phyloP scores from a whole-genome alignment of 2,113 vertebrate species.

The Cavia aperea region DNA sequence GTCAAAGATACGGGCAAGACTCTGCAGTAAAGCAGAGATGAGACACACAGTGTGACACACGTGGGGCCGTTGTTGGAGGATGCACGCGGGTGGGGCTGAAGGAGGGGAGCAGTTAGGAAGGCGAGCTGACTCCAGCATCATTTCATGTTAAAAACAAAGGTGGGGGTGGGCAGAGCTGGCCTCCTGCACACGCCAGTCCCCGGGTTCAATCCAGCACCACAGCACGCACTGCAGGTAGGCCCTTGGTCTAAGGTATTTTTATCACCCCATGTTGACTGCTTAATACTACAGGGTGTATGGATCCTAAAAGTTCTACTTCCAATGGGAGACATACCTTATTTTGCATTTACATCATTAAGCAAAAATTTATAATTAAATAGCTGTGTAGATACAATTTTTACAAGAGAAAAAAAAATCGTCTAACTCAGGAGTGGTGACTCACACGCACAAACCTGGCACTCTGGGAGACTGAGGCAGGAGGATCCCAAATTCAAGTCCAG shows the following conservation, averaged over 20 bases:
- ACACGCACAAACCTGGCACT: not conserved
- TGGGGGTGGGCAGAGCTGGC: not conserved
- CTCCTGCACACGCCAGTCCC: not conserved
- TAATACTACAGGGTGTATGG: not conserved
- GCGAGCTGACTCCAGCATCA: not conserved
- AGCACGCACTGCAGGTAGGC: not conserved
- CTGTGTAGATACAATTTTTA: not conserved
- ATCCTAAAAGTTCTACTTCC: not conserved
- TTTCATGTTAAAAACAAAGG: not conserved
- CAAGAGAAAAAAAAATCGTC: not conserved
- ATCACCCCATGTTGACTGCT: not conserved
- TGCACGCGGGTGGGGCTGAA: not conserved
- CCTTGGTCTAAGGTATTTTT: not conserved
- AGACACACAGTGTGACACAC: not conserved
- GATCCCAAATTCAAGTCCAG: not conserved
- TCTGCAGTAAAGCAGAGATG: not conserved
- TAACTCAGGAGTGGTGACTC: not conserved
- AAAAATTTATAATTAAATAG: not conserved
- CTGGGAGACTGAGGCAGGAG: not conserved
- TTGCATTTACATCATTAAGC: not conserved
- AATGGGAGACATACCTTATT: not conserved
- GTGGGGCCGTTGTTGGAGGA: not conserved
- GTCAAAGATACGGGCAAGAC: not conserved
- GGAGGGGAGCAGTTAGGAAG: not conserved
- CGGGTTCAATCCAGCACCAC: not conserved